phyloP scores from a whole-genome alignment of 2,888 invertebrate species.

The Endotricha flammealis region DNA sequence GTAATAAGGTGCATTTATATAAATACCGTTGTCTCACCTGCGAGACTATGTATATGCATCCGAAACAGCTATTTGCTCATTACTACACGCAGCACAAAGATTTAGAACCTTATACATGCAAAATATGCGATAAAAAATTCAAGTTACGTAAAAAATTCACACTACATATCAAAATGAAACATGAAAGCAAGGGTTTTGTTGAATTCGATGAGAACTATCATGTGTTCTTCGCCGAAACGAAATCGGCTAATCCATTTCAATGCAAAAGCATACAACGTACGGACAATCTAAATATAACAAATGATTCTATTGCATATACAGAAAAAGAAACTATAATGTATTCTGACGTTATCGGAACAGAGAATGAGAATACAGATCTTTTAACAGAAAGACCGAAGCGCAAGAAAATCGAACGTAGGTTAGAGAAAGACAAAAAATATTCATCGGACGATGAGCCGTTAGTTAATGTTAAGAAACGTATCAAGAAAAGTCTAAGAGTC shows the following conservation, averaged over 20 bases:
- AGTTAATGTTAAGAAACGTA: slow-evolving; percentile 24
- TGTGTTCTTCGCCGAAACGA: slow-evolving; percentile 54
- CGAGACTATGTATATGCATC: slow-evolving; percentile 47
- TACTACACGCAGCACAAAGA: slow-evolving; percentile 48
- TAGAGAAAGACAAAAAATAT: slow-evolving; percentile 12
- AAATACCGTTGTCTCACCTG: slow-evolving; percentile 57
- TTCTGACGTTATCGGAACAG: slow-evolving; percentile 27
- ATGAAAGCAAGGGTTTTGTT: slow-evolving; percentile 52
- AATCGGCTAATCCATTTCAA: slow-evolving; percentile 35
- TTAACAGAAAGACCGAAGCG: slow-evolving; percentile 13
- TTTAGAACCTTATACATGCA: slow-evolving; percentile 52
- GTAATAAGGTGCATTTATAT: slow-evolving; percentile 39
- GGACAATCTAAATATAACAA: slow-evolving; percentile 2
- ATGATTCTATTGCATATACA: slow-evolving; percentile 16
- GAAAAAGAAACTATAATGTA: slow-evolving; percentile 16
- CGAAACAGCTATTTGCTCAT: slow-evolving; percentile 54
- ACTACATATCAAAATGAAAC: slow-evolving; percentile 57
- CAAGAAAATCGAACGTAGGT: slow-evolving; percentile 22
- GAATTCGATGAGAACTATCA: slow-evolving; percentile 59
- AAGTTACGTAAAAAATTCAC: slow-evolving; percentile 50
- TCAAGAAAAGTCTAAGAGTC: slow-evolving; percentile 7
- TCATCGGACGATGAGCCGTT: slow-evolving; percentile 49
- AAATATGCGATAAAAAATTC: slow-evolving; percentile 51
- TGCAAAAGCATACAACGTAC: not conserved
- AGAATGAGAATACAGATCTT: not conserved